Evolutionary conservation across 1,140 invertebrate genomes (phyloP).

Genomic region (Gryon sp.): DNA sequence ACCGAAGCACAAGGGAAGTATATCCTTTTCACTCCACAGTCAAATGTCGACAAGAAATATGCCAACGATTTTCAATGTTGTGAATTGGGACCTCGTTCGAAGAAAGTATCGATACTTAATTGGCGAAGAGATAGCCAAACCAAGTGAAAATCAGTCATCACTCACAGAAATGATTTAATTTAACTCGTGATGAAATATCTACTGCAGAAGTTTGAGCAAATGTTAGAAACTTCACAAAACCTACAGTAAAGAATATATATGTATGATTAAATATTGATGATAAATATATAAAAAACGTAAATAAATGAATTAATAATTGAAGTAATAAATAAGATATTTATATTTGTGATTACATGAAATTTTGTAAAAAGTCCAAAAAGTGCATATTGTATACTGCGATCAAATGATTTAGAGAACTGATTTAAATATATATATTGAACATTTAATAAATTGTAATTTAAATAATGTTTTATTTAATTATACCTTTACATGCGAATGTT

Average conservation of each 20-base stretch:
- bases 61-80: constrained; percentile 89
- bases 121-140: constrained; percentile 84
- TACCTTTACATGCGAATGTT: too few species aligned
- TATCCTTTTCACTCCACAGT: constrained; percentile 79
- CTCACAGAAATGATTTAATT: constrained; percentile 57
- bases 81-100: constrained; percentile 92
- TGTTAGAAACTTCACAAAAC: neutral
- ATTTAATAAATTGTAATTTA: too few species aligned
- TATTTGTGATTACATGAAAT: too few species aligned
- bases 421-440: too few species aligned
- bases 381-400: too few species aligned
- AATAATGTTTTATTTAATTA: too few species aligned
- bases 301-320: too few species aligned
- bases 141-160: constrained; percentile 70
- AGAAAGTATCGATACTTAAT: constrained; percentile 90
- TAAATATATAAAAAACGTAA: too few species aligned
- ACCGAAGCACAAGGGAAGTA: constrained; percentile 49
- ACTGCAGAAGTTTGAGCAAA: neutral
- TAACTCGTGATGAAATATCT: neutral
- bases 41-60: constrained; percentile 86
- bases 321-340: too few species aligned
- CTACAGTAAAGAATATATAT: constrained; percentile 1
- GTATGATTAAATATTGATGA: too few species aligned
- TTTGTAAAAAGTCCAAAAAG: too few species aligned
- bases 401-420: too few species aligned